These are phyloP conservation scores for Eurytoma adleriae DNA, from an alignment of 2,888 invertebrate genomes.

Conservation along the genomic window DNA sequence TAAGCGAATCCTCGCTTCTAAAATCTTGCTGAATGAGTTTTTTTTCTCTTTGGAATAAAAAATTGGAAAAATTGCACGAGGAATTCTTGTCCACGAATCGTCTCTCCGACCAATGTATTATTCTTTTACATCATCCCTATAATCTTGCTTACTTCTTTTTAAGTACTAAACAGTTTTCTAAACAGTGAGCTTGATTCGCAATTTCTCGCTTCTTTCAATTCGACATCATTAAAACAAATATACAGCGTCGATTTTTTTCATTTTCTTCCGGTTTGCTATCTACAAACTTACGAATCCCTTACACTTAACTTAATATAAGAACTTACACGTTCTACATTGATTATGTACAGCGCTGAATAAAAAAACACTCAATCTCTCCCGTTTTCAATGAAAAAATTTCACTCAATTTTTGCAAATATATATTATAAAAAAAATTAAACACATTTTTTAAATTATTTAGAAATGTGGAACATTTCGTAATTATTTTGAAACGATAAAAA, in stretches of 20 bases:
- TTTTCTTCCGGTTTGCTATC: conserved; percentile 49
- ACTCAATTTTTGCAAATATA: conserved; percentile 49
- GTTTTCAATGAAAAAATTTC: conserved; percentile 31
- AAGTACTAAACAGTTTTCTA: conserved; percentile 56
- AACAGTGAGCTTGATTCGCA: conserved; percentile 42
- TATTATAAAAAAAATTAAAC: conserved; percentile 54
- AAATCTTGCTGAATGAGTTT: conserved; percentile 18
- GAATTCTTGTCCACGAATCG: conserved; percentile 35
- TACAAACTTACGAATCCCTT: conserved; percentile 52
- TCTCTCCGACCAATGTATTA: conserved; percentile 47
- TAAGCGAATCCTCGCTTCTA: conserved; percentile 15
- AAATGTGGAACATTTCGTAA: conserved; percentile 47
- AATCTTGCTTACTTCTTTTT: conserved; percentile 47
- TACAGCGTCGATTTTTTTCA: conserved; percentile 54
- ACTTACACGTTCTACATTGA: conserved; percentile 48
- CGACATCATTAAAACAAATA: conserved; percentile 53
- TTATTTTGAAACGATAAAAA: conserved; percentile 47
- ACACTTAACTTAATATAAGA: conserved; percentile 46
- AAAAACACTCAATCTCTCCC: conserved; percentile 51
- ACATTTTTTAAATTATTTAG: conserved; percentile 47
- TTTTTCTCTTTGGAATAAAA: conserved; percentile 52
- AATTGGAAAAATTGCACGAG: conserved; percentile 55
- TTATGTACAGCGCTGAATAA: conserved; percentile 53
- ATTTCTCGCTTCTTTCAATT: conserved; percentile 37
- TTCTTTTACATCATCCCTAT: conserved; percentile 30